phyloP scores from a whole-genome alignment of 2,888 invertebrate genomes.

The Drosophila prostipennis region DNA sequence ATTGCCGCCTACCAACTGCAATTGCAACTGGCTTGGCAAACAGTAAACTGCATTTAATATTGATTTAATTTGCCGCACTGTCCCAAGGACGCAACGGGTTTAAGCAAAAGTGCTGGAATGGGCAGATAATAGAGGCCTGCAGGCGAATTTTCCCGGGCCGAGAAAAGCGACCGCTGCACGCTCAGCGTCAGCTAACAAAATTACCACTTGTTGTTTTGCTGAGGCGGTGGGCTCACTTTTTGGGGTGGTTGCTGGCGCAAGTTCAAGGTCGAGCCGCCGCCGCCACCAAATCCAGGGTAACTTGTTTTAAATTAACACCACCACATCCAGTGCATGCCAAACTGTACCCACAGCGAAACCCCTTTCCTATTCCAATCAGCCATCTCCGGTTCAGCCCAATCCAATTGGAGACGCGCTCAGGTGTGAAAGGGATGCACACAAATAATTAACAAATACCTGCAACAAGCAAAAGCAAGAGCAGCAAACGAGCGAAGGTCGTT shows the following conservation, averaged over 20 bases:
- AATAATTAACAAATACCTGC: conserved; percentile 70
- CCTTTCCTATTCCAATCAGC: conserved; percentile 44
- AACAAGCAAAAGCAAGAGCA: conserved; percentile 43
- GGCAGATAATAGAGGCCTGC: conserved; percentile 19
- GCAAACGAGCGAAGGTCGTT: conserved; percentile 5
- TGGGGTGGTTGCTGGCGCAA: conserved; percentile 51
- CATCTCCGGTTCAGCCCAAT: conserved; percentile 9
- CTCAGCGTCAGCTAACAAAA: conserved; percentile 19
- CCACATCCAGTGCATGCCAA: conserved; percentile 31
- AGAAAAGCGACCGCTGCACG: neutral
- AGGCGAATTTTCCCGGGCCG: neutral
- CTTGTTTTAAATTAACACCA: conserved; percentile 28
- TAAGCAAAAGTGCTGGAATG: neutral
- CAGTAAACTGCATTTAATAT: conserved; percentile 66
- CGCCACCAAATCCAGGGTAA: conserved; percentile 19
- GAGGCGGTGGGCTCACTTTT: conserved; percentile 15
- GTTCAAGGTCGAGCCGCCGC: conserved; percentile 61
- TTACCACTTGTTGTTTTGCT: conserved; percentile 42
- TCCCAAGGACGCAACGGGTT: conserved; percentile 38
- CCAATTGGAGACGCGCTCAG: conserved; percentile 43
- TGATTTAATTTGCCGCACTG: conserved; percentile 66
- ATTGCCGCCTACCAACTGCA: conserved; percentile 31
- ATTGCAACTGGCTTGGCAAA: conserved; percentile 39
- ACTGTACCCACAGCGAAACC: conserved; percentile 36
- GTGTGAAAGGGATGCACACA: conserved; percentile 33